Evolutionary conservation across 2,888 invertebrate genomes (phyloP).

Genomic region (Dryobotodes eremita): DNA sequence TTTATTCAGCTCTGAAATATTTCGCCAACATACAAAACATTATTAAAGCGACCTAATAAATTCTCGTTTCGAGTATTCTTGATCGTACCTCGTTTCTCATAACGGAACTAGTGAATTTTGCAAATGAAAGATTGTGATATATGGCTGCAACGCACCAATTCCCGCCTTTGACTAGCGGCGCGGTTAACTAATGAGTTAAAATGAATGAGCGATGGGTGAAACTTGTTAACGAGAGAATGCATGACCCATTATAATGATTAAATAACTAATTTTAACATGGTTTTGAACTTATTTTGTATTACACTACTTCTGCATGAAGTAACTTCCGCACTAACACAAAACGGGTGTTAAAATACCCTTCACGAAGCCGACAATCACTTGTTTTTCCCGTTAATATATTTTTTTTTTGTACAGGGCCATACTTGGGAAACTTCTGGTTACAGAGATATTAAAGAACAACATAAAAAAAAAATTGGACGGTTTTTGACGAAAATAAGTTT

Average conservation of each 20-base stretch:
- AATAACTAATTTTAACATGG: not conserved
- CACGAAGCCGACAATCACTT: not conserved
- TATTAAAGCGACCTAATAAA: constrained; percentile 9
- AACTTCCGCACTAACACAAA: not conserved
- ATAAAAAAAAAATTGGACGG: too few relatives aligned
- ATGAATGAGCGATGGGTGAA: constrained; percentile 47
- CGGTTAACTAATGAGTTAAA: constrained; percentile 44
- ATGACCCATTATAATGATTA: constrained; percentile 5
- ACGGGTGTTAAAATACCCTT: not conserved
- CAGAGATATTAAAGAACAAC: too few relatives aligned
- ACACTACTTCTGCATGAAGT: too few relatives aligned
- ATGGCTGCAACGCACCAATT: constrained; percentile 30
- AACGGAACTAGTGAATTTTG: constrained; percentile 2
- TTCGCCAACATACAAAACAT: not conserved
- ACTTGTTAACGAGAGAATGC: constrained; percentile 32
- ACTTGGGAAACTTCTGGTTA: too few relatives aligned
- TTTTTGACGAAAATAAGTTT: too few relatives aligned
- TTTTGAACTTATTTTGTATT: not conserved
- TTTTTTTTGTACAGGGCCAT: too few relatives aligned
- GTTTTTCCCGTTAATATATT: too few relatives aligned
- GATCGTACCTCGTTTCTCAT: not conserved
- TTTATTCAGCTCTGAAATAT: not conserved
- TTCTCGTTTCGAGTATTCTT: not conserved
- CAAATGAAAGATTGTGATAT: constrained; percentile 52
- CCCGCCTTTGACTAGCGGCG: constrained; percentile 30